Conservation (phyloP, 2,888 invertebrate species). For the Lissocephala sabroskyi region DNA sequence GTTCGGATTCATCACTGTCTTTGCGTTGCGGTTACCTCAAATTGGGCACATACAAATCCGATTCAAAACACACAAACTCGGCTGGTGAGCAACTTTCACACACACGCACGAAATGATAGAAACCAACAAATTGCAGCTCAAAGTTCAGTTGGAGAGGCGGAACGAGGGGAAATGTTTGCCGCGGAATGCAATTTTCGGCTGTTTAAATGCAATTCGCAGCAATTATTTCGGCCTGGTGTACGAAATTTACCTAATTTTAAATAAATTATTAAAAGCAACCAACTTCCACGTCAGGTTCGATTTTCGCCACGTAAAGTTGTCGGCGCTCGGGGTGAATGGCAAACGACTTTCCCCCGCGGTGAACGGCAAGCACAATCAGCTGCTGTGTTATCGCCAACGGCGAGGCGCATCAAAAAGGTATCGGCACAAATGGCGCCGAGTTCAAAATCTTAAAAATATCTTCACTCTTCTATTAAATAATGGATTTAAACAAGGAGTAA, state of each 20-base stretch:
- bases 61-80: constrained; percentile 12
- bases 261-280: constrained; percentile 38
- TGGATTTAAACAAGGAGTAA: too few relatives aligned
- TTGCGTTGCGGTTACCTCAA: constrained; percentile 12
- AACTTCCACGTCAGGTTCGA: constrained; percentile 69
- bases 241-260: constrained; percentile 26
- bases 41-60: constrained; percentile 17
- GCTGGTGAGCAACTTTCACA: constrained; percentile 45
- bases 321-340: constrained; percentile 19
- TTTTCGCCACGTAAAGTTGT: constrained; percentile 67
- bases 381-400: too few relatives aligned
- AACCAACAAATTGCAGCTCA: constrained; percentile 44
- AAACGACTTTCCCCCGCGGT: background rate
- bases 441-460: too few relatives aligned
- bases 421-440: background rate
- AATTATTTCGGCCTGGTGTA: constrained; percentile 20
- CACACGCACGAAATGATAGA: constrained; percentile 10
- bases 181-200: constrained; percentile 10
- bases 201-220: constrained; percentile 15
- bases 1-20: constrained; percentile 63
- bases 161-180: constrained; percentile 13
- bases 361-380: constrained; percentile 1
- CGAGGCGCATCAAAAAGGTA: too few relatives aligned
- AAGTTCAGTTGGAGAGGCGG: constrained; percentile 38
- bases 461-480: too few relatives aligned